Conservation (phyloP, 2,113 vertebrate species). For the Cephalopholis sonnerati region DNA sequence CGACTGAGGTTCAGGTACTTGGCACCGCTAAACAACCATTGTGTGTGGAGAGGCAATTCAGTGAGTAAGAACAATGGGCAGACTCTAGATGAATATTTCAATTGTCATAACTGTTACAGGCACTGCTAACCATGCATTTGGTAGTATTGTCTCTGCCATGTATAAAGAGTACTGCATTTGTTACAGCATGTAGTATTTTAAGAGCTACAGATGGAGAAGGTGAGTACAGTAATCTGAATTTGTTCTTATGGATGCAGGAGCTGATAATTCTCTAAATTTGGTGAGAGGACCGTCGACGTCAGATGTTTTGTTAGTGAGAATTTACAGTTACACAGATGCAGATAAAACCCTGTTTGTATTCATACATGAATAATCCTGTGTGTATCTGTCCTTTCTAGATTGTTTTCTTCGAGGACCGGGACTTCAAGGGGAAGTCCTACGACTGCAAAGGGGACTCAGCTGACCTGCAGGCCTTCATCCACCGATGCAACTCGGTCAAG, state of each 20-base stretch:
- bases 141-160: conserved; percentile 54
- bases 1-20: conserved; percentile 41
- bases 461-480: conserved; percentile 76
- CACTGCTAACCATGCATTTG: conserved; percentile 58
- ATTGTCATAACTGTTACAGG: conserved; percentile 60
- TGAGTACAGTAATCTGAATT: conserved; percentile 14
- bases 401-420: conserved; percentile 77
- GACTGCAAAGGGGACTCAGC: conserved; percentile 80
- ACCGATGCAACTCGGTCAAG: conserved; percentile 78
- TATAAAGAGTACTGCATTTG: conserved; percentile 62
- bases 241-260: neutral
- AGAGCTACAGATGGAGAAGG: conserved; percentile 61
- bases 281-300: neutral
- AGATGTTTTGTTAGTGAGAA: neutral
- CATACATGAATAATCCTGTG: too few species aligned
- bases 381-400: conserved; percentile 34
- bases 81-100: conserved; percentile 62
- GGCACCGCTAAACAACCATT: conserved; percentile 53
- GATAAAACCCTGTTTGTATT: neutral
- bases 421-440: conserved; percentile 80
- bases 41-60: conserved; percentile 54
- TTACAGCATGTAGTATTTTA: conserved; percentile 9
- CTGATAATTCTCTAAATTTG: neutral
- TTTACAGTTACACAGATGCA: too few species aligned
- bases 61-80: conserved; percentile 61